These are phyloP conservation scores for Scytalopus superciliaris DNA, from an alignment of 2,113 vertebrate genomes.

Conservation along the genomic window DNA sequence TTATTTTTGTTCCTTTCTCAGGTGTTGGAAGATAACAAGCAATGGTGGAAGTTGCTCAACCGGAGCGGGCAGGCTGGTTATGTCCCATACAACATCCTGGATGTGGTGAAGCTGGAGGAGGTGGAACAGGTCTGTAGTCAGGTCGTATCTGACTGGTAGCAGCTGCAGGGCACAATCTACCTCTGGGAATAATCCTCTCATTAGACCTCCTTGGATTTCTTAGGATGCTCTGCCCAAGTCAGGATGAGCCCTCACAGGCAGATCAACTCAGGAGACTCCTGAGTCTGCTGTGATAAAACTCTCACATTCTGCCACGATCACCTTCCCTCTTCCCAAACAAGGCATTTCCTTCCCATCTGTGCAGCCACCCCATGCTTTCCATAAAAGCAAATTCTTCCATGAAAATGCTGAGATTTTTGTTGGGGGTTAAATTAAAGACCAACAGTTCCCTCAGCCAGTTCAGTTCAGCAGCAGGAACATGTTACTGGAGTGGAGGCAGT, in stretches of 20 bases:
- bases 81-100: slow-evolving; percentile 89
- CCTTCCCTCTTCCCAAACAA: not conserved
- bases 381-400: not conserved
- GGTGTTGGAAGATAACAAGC: slow-evolving; percentile 91
- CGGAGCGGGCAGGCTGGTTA: slow-evolving; percentile 90
- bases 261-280: not conserved
- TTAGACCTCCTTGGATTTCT: not conserved
- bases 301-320: fast-evolving
- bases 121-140: slow-evolving; percentile 2
- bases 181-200: not conserved
- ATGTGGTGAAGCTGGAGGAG: slow-evolving; percentile 81
- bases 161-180: not conserved
- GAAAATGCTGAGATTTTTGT: not conserved
- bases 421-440: not conserved
- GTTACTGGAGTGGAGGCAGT: not conserved
- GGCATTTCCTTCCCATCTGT: not conserved
- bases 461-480: not conserved
- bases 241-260: not conserved
- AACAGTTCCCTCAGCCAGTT: not conserved
- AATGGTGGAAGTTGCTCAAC: slow-evolving; percentile 95
- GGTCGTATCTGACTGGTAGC: not conserved
- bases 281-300: not conserved
- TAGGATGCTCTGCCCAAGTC: not conserved
- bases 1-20: slow-evolving; percentile 22
- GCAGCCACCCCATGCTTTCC: not conserved